These are phyloP conservation scores for Rhinichthys osculus DNA, from an alignment of 2,797 vertebrate species.

Conservation along the genomic window DNA sequence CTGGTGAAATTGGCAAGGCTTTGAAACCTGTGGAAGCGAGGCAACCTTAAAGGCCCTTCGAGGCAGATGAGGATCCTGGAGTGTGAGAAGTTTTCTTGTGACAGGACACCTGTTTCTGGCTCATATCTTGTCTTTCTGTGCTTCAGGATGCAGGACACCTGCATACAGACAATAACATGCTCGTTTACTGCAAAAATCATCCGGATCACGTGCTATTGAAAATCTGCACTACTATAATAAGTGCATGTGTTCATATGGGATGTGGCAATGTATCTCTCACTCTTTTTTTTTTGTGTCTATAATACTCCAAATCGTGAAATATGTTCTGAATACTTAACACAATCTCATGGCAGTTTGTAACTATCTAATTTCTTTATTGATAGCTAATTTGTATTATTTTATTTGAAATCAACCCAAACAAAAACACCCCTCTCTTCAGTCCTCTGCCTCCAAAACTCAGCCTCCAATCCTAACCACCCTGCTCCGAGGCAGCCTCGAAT, in stretches of 20 bases:
- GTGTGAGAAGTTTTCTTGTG: conserved; percentile 78
- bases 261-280: background rate
- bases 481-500: too few relatives aligned
- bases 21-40: conserved; percentile 82
- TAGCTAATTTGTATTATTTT: background rate
- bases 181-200: conserved; percentile 6
- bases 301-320: background rate
- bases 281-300: background rate
- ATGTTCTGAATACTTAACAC: background rate
- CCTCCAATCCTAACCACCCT: too few relatives aligned
- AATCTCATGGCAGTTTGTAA: background rate
- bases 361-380: background rate
- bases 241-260: background rate
- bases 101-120: conserved; percentile 78
- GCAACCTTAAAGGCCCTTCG: conserved; percentile 74
- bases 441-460: too few relatives aligned
- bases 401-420: background rate
- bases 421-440: too few relatives aligned
- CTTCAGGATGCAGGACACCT: conserved; percentile 53
- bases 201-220: background rate
- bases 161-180: conserved; percentile 30
- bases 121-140: conserved; percentile 54
- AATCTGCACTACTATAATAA: background rate
- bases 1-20: conserved; percentile 77
- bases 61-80: conserved; percentile 74